A percentile compares a stretch with the other conserved stretches of the same genome.
Conservation (phyloP, 2,113 vertebrate genomes). For the Odocoileus virginianus region DNA sequence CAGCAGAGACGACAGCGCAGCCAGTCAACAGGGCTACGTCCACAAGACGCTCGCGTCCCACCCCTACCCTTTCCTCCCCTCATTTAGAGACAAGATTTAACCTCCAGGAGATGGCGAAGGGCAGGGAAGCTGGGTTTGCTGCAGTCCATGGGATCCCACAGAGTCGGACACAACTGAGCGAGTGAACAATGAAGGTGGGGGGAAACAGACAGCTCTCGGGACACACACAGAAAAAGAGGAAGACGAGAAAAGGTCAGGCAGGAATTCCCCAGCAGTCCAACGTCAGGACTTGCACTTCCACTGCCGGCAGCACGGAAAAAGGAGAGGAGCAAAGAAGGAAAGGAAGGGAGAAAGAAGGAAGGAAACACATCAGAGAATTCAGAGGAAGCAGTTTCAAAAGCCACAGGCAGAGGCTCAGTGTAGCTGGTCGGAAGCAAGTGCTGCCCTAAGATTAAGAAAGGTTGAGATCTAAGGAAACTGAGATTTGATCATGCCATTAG, state of each 20-base stretch:
- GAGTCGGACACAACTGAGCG: background rate
- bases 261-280: background rate
- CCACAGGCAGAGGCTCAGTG: fast-evolving
- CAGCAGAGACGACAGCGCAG: background rate
- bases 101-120: background rate
- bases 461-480: background rate
- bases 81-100: background rate
- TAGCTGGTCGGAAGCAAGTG: background rate
- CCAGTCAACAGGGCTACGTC: background rate
- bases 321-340: background rate
- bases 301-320: fast-evolving
- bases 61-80: background rate
- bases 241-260: background rate
- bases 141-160: background rate
- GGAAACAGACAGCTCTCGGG: background rate
- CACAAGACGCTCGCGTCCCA: background rate
- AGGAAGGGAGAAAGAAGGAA: background rate
- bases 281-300: background rate
- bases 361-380: background rate
- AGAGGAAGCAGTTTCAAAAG: background rate
- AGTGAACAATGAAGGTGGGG: background rate
- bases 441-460: background rate
- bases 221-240: background rate
- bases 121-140: background rate
- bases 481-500: background rate